Base-by-base conservation (phyloP, 1,140 invertebrate genomes). In the Eriocheir sinensis region DNA sequence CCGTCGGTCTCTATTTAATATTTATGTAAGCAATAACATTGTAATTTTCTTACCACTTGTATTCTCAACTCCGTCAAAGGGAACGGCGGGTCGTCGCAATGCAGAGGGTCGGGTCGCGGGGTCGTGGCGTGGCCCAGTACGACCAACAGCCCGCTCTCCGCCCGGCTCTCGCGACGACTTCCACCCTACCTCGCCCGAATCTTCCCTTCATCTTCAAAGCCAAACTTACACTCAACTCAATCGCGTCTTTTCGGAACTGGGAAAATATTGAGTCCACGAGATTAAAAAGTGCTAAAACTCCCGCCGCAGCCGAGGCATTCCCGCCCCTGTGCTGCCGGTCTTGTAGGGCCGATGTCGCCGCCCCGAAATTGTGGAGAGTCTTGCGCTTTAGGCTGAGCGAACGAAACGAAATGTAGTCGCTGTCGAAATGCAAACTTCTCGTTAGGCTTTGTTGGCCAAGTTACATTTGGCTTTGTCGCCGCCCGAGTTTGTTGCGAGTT, bases 21-120 rank as follows among this genome's bases (percentile, higher is more conserved):
- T 94, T 94, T 94, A 94, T 91, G 89, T 91, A 91, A 91, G 89
- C 93, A 94, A 94, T 94, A 94, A 94, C 93, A 94, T 91, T 91
- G 88, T 94, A 90, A 94, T 94, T 94, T 91, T 89, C 93, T 81
- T 17, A 85, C 93, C 93, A 94, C 93, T 94, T 94, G 93, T 94
- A 91, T 94, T 91, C 93, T 91, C 93, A 91, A 91, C 93, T 91
- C 72, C 80, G 72, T 90, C 93, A 94, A 94, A 94, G 86, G 88
- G 93, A 94, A 94, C 90, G 80, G 81, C n/a, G n/a, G n/a, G n/a
- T n/a, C n/a, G 89, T 94, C 90, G 93, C 88, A 90, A 90, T 90
- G 88, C 93, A 90, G 93, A 90, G 80, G 93, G 93, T 81, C 90
- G 93, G 89, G n/a, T 79, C 27, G 34, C 40, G 30, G n/a, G 30